Conservation (phyloP, 2,888 invertebrate species). For the Caenorhabditis sp. region DNA sequence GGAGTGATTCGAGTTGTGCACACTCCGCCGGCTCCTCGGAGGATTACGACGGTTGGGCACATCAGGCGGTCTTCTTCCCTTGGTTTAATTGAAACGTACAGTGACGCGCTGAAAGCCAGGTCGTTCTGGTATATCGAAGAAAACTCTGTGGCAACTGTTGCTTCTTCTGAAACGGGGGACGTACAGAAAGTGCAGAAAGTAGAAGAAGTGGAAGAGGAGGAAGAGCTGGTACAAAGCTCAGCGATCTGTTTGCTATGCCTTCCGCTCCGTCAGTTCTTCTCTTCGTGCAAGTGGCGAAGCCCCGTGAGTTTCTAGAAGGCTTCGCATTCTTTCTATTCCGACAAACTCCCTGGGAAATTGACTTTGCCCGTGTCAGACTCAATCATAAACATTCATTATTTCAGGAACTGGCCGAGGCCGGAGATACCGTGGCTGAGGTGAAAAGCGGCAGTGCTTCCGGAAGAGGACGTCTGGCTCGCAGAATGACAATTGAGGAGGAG, state of each 20-base stretch:
- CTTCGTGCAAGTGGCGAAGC: slow-evolving; percentile 5
- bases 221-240: too few species aligned
- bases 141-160: slow-evolving; percentile 10
- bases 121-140: slow-evolving; percentile 41
- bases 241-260: slow-evolving; percentile 2
- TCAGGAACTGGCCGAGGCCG: slow-evolving; percentile 49
- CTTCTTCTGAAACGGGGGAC: background rate
- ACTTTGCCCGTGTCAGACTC: too few species aligned
- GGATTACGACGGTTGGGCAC: slow-evolving; percentile 1
- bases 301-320: slow-evolving; percentile 3
- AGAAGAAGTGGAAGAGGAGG: slow-evolving; percentile 3
- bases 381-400: background rate
- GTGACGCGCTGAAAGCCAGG: background rate
- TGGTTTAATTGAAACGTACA: slow-evolving; percentile 19
- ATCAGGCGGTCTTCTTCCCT: slow-evolving; percentile 18
- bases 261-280: slow-evolving; percentile 2
- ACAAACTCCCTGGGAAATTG: background rate
- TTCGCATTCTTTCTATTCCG: background rate
- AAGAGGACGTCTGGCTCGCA: slow-evolving; percentile 64
- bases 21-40: slow-evolving; percentile 24
- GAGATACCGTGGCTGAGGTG: slow-evolving; percentile 44
- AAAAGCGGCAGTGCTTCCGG: slow-evolving; percentile 38
- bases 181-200: background rate
- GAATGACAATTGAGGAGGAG: slow-evolving; percentile 75
- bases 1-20: slow-evolving; percentile 23